A percentile compares a stretch with the other conserved stretches of the same genome.
phyloP scores from a whole-genome alignment of 2,888 invertebrate species.

The Mimachlamys varia region DNA sequence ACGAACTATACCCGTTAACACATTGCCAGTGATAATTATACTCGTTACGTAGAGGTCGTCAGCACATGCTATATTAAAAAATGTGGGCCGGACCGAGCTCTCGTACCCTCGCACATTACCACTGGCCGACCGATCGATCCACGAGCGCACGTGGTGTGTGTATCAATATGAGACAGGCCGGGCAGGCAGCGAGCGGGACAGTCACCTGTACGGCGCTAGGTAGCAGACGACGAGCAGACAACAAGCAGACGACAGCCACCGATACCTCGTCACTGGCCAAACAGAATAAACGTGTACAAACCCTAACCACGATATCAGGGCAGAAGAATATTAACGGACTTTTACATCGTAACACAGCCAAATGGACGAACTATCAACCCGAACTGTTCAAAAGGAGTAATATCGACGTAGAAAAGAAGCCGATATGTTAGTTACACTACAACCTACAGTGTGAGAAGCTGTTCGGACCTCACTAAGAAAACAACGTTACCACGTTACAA shows the following conservation, averaged over 20 bases:
- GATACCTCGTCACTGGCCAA: neutral
- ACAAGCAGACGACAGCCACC: slow-evolving; percentile 19
- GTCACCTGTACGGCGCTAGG: slow-evolving; percentile 27
- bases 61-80: slow-evolving; percentile 15
- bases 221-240: slow-evolving; percentile 28
- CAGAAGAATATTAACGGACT: neutral
- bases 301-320: neutral
- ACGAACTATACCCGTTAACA: neutral
- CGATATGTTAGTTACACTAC: neutral
- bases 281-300: neutral
- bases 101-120: neutral
- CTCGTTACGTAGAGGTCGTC: neutral
- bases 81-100: slow-evolving; percentile 31
- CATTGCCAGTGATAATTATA: neutral
- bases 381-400: neutral
- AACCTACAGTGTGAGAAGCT: neutral
- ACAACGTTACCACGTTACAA: neutral
- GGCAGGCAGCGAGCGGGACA: neutral
- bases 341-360: neutral
- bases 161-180: slow-evolving; percentile 32
- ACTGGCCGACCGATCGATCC: slow-evolving; percentile 17
- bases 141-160: slow-evolving; percentile 18
- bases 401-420: neutral
- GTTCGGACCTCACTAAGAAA: neutral
- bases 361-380: neutral